Evolutionary conservation across 2,888 invertebrate genomes (phyloP).

Genomic region (Eristalis intricaria): DNA sequence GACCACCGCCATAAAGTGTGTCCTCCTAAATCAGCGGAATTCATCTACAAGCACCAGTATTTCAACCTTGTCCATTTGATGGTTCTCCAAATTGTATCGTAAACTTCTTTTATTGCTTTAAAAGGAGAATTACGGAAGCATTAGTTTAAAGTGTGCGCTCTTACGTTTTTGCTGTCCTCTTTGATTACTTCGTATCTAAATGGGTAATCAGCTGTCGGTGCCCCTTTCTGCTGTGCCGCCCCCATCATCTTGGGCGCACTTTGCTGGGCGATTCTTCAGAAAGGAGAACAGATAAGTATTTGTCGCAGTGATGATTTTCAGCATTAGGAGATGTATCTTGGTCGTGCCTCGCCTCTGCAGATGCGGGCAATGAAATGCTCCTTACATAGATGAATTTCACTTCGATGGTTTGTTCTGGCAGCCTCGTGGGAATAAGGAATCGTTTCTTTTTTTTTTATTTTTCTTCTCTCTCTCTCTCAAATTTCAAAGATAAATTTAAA

Average conservation of each 20-base stretch:
- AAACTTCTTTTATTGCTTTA: slow-evolving; percentile 65
- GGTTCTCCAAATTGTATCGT: slow-evolving; percentile 63
- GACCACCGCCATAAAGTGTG: slow-evolving; percentile 26
- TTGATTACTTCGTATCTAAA: slow-evolving; percentile 70
- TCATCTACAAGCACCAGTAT: slow-evolving; percentile 52
- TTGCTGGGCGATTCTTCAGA: background rate
- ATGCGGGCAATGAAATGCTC: slow-evolving; percentile 59
- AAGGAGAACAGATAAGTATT: slow-evolving; percentile 68
- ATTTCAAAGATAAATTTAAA: slow-evolving; percentile 38
- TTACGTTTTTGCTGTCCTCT: slow-evolving; percentile 53
- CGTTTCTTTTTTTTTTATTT: slow-evolving; percentile 17
- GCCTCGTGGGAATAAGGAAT: background rate
- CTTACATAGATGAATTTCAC: slow-evolving; percentile 21
- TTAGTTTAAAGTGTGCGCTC: slow-evolving; percentile 66
- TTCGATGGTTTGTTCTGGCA: slow-evolving; percentile 1
- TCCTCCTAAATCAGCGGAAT: slow-evolving; percentile 22
- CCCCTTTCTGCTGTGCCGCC: slow-evolving; percentile 3
- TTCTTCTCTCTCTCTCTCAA: slow-evolving; percentile 8
- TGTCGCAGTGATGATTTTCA: slow-evolving; percentile 68
- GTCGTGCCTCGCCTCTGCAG: slow-evolving; percentile 30
- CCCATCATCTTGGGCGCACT: background rate
- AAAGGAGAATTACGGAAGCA: slow-evolving; percentile 64
- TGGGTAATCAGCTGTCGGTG: slow-evolving; percentile 55
- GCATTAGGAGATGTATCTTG: slow-evolving; percentile 59
- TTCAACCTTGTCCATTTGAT: slow-evolving; percentile 63